Evolutionary conservation across 1,140 invertebrate genomes (phyloP).

Genomic region (Eriocheir sinensis): DNA sequence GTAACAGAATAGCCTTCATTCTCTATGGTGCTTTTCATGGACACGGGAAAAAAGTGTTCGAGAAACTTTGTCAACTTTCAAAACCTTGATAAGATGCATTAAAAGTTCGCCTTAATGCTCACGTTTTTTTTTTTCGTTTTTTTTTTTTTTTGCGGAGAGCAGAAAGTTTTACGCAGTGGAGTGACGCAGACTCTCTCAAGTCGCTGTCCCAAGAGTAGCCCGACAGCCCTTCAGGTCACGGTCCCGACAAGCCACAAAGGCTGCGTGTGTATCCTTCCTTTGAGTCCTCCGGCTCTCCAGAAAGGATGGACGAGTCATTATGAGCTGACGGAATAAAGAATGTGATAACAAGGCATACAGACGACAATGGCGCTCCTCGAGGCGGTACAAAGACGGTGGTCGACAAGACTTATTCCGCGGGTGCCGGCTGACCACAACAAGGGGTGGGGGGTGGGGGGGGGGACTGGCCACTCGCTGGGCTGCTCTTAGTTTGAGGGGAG

Average conservation of each 20-base stretch:
- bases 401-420: not conserved
- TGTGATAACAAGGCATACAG: conserved; percentile 58
- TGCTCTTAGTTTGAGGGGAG: too few relatives aligned
- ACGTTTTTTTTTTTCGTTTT: not conserved
- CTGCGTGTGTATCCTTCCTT: conserved; percentile 44
- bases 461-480: not conserved
- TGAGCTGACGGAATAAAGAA: conserved; percentile 2
- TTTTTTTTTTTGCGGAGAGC: not conserved
- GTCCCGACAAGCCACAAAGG: not conserved
- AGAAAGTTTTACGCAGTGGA: not conserved
- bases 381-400: conserved; percentile 53
- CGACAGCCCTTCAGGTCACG: not conserved
- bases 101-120: not conserved
- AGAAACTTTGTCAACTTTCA: not conserved
- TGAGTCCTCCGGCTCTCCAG: conserved; percentile 50
- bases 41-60: too few relatives aligned
- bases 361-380: conserved; percentile 56
- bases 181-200: not conserved
- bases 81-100: not conserved
- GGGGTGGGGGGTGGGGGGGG: not conserved
- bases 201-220: not conserved
- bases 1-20: not conserved
- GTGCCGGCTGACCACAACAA: conserved; percentile 16
- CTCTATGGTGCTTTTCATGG: not conserved
- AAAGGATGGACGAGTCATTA: conserved; percentile 65